These are phyloP conservation scores for Drosophila helvetica DNA, from an alignment of 2,888 invertebrate species.

Conservation along the genomic window DNA sequence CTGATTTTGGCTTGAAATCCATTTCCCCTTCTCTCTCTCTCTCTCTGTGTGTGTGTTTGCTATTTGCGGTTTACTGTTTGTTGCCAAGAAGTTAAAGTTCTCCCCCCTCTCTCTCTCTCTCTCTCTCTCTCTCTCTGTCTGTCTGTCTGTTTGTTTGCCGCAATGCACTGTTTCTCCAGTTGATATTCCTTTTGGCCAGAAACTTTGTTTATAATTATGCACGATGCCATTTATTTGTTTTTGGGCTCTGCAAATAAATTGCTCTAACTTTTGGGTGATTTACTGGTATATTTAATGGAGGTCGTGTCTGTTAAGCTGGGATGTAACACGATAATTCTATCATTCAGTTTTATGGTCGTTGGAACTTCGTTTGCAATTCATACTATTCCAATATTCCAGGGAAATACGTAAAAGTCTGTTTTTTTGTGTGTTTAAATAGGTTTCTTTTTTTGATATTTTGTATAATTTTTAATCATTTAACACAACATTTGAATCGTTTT, in stretches of 20 bases:
- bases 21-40: constrained; percentile 7
- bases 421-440: too few species aligned
- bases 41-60: constrained; percentile 39
- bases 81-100: constrained; percentile 62
- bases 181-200: constrained; percentile 42
- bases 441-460: too few species aligned
- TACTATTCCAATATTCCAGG: too few species aligned
- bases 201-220: constrained; percentile 64
- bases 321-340: background rate
- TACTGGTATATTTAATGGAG: constrained; percentile 12
- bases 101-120: background rate
- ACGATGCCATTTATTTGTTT: constrained; percentile 51
- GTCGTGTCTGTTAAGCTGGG: background rate
- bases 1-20: constrained; percentile 53
- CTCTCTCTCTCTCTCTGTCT: background rate
- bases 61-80: constrained; percentile 55
- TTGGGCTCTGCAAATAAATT: constrained; percentile 34
- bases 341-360: background rate
- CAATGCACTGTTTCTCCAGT: constrained; percentile 56
- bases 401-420: too few species aligned
- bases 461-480: too few species aligned
- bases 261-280: constrained; percentile 29
- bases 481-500: too few species aligned
- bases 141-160: constrained; percentile 53
- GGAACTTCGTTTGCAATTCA: background rate